phyloP scores from a whole-genome alignment of 2,888 invertebrate genomes.

The Proisotoma minuta region DNA sequence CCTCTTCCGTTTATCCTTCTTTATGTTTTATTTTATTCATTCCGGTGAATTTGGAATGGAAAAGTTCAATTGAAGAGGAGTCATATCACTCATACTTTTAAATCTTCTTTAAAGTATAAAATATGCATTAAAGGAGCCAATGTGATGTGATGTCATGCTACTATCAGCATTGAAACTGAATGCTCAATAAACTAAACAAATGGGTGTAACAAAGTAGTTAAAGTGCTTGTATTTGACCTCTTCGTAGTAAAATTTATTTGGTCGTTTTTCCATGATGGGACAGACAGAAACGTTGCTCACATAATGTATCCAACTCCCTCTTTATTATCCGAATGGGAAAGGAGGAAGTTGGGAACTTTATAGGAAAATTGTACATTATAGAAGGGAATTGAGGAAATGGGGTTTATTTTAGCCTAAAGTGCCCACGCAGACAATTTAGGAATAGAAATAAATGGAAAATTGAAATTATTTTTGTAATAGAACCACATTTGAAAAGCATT shows the following conservation, averaged over 20 bases:
- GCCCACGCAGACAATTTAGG: not conserved
- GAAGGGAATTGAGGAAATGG: not conserved
- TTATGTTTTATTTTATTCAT: constrained; percentile 14
- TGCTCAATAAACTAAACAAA: no score
- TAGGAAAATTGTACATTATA: not conserved
- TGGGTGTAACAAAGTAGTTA: no score
- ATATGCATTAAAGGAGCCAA: constrained; percentile 11
- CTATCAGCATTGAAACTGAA: no score
- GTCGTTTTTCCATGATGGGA: no score
- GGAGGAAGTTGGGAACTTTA: not conserved
- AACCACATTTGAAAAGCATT: no score
- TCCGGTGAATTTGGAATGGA: constrained; percentile 1
- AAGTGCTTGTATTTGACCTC: no score
- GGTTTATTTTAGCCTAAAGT: not conserved
- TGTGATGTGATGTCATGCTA: no score
- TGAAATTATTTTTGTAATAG: no score
- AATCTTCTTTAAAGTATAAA: constrained; percentile 3
- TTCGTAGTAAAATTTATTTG: no score
- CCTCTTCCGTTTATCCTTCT: constrained; percentile 10
- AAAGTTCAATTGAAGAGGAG: not conserved
- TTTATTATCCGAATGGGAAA: not conserved
- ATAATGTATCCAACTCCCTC: no score
- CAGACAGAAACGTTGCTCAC: no score
- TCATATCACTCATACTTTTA: constrained; percentile 13
- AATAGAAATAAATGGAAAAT: not conserved